These are phyloP conservation scores for Gymnoscelis rufifasciata DNA, from an alignment of 2,888 invertebrate genomes.

Conservation along the genomic window DNA sequence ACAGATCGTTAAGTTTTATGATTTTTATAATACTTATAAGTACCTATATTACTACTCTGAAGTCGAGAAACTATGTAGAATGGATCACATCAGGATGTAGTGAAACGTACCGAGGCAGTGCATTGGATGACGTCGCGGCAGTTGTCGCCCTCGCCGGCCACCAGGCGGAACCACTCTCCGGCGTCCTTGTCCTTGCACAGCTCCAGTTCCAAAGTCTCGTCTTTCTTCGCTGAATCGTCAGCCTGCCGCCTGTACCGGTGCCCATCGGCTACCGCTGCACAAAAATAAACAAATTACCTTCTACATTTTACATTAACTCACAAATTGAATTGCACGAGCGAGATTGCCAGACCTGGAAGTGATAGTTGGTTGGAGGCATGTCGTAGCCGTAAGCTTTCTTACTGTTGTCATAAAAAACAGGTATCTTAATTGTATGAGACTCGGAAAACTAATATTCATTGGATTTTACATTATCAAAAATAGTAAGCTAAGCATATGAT, in stretches of 20 bases:
- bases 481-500: conserved; percentile 60
- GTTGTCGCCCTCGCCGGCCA: conserved; percentile 93
- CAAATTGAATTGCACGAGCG: background rate
- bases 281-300: conserved; percentile 33
- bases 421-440: conserved; percentile 14
- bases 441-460: conserved; percentile 18
- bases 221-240: conserved; percentile 85
- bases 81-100: background rate
- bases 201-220: conserved; percentile 92
- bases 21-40: too few relatives aligned
- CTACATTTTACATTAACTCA: background rate
- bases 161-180: conserved; percentile 95
- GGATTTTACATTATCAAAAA: conserved; percentile 42
- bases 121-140: conserved; percentile 97
- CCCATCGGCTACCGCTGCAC: conserved; percentile 64
- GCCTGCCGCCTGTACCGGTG: conserved; percentile 84
- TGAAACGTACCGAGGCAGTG: conserved; percentile 90
- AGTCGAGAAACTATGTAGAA: too few relatives aligned
- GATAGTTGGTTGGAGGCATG: conserved; percentile 4
- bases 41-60: too few relatives aligned
- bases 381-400: conserved; percentile 12
- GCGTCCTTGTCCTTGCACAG: conserved; percentile 96
- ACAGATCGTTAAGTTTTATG: too few relatives aligned
- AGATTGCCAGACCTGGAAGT: conserved; percentile 17
- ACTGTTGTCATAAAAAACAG: conserved; percentile 8